Evolutionary conservation across 2,888 invertebrate species (phyloP).

Genomic region (Parochlus steinenii): DNA sequence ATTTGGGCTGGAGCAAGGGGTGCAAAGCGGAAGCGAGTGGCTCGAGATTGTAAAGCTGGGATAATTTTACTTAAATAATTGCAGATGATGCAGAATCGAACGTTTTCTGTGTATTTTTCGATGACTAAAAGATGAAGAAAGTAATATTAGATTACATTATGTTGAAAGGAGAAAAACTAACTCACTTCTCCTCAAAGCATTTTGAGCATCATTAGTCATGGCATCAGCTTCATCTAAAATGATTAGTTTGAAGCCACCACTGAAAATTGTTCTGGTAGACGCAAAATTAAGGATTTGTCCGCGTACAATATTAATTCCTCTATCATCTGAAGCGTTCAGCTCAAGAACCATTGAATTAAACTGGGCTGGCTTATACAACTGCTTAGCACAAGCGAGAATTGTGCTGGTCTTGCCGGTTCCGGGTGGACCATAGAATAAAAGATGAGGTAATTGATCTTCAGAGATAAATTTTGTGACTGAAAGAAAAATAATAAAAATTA

Average conservation of each 20-base stretch:
- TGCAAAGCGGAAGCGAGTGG: constrained; percentile 91
- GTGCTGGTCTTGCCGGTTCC: constrained; percentile 98
- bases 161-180: constrained; percentile 15
- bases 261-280: constrained; percentile 88
- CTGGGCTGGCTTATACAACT: constrained; percentile 77
- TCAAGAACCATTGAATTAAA: constrained; percentile 89
- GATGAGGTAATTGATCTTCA: constrained; percentile 84
- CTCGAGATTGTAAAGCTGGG: constrained; percentile 94
- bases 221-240: constrained; percentile 98
- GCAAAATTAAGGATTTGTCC: constrained; percentile 93
- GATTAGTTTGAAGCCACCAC: constrained; percentile 83
- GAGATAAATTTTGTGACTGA: constrained; percentile 73
- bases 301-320: constrained; percentile 89
- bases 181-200: constrained; percentile 84
- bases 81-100: constrained; percentile 96
- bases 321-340: constrained; percentile 95
- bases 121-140: constrained; percentile 53
- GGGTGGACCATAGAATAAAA: constrained; percentile 94
- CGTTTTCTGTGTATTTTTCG: constrained; percentile 98
- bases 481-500: constrained; percentile 19
- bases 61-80: constrained; percentile 98
- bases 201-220: constrained; percentile 99
- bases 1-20: constrained; percentile 77
- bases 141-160: constrained; percentile 7
- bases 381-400: constrained; percentile 85